Conservation (phyloP, 2,113 vertebrate genomes). For the Quiscalus mexicanus region DNA sequence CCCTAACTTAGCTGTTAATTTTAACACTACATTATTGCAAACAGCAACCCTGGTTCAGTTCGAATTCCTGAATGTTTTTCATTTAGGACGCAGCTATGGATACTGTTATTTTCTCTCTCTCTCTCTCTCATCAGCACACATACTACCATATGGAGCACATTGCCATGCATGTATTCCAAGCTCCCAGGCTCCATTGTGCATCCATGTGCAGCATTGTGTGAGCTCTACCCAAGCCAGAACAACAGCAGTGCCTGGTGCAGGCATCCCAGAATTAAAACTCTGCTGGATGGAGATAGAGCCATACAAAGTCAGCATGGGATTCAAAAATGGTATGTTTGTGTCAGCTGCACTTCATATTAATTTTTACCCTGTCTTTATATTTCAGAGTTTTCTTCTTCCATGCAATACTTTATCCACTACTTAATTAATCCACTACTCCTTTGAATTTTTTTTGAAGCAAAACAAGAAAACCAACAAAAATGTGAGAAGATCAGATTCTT, state of each 20-base stretch:
- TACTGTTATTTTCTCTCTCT: not conserved
- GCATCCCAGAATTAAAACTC: not conserved
- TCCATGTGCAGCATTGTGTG: not conserved
- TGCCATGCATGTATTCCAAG: not conserved
- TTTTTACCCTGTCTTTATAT: not conserved
- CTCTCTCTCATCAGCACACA: not conserved
- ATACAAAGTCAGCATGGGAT: not conserved
- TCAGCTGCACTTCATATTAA: not conserved
- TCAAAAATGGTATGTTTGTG: not conserved
- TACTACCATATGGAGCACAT: not conserved
- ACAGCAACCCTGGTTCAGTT: not conserved
- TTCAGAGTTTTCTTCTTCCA: not conserved
- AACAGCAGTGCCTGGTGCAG: not conserved
- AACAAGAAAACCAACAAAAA: not conserved
- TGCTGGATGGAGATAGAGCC: not conserved
- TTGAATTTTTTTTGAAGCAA: not conserved
- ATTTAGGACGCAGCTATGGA: not conserved
- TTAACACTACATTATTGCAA: not conserved
- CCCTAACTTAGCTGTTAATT: conserved; percentile 6
- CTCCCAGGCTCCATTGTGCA: rapidly evolving
- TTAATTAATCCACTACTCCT: not conserved
- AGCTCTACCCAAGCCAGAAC: not conserved
- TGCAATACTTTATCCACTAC: not conserved
- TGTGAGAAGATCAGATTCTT: not conserved
- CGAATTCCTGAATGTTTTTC: not conserved